Conservation (phyloP, 1,140 invertebrate species). For the Sycophila sp. region DNA sequence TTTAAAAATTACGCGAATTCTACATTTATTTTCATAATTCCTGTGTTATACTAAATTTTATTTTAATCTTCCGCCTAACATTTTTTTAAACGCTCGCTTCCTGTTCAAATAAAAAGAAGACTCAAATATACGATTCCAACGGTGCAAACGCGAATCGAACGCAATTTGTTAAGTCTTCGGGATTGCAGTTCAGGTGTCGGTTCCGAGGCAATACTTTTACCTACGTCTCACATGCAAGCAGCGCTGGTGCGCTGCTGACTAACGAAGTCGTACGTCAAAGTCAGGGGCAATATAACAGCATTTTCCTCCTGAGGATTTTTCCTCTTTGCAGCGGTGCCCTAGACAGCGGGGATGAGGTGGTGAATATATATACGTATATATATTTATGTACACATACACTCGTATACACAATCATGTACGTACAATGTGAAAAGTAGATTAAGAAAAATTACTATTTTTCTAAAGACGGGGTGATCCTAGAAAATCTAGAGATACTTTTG, state of each 20-base stretch:
- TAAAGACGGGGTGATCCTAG: too few relatives aligned
- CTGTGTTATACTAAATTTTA: too few relatives aligned
- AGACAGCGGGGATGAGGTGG: background rate
- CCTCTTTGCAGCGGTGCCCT: background rate
- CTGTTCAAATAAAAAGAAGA: too few relatives aligned
- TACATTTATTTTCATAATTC: too few relatives aligned
- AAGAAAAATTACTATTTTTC: too few relatives aligned
- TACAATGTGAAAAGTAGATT: background rate
- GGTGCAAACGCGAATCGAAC: too few relatives aligned
- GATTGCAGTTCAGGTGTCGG: background rate
- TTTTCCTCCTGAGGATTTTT: conserved; percentile 12
- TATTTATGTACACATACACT: background rate
- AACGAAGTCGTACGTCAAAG: conserved; percentile 33
- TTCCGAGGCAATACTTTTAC: background rate
- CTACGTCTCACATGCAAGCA: background rate
- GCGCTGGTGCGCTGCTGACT: conserved; percentile 21
- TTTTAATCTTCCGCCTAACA: too few relatives aligned
- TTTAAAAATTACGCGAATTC: too few relatives aligned
- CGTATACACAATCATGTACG: background rate
- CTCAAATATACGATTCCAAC: too few relatives aligned
- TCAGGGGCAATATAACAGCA: conserved; percentile 15
- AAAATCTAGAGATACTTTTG: too few relatives aligned
- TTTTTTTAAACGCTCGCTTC: too few relatives aligned
- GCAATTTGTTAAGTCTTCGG: conserved; percentile 4
- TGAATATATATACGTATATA: background rate